Percentiles rank a stretch among this genome's conserved stretches.
phyloP scores from a whole-genome alignment of 2,113 vertebrate genomes.

The Paracanthobrama guichenoti region DNA sequence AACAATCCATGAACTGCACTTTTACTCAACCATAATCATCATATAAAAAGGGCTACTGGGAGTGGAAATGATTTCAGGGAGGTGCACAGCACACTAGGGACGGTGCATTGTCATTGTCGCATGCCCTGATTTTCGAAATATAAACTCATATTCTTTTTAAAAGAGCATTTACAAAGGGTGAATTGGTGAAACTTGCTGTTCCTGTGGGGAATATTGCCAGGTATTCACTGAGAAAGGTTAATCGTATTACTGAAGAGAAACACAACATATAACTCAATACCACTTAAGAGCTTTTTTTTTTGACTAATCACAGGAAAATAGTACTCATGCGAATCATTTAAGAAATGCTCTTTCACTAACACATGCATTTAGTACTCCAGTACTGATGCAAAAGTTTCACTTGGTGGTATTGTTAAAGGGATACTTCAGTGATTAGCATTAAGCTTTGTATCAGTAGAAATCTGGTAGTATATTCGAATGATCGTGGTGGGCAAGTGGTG shows the following conservation, averaged over 20 bases:
- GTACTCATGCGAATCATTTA: neutral
- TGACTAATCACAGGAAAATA: neutral
- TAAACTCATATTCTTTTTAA: slow-evolving; percentile 35
- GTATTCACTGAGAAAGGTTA: slow-evolving; percentile 48
- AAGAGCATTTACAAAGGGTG: neutral
- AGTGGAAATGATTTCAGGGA: slow-evolving; percentile 21
- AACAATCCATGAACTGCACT: slow-evolving; percentile 27
- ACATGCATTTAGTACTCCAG: neutral
- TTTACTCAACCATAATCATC: slow-evolving; percentile 21
- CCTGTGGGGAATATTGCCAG: slow-evolving; percentile 35
- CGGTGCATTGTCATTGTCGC: slow-evolving; percentile 9
- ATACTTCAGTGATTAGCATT: no score
- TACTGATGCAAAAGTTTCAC: no score
- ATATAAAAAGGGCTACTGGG: neutral
- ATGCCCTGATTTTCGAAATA: slow-evolving; percentile 47
- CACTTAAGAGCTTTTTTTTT: slow-evolving; percentile 16
- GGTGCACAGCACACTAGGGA: neutral
- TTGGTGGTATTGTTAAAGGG: no score
- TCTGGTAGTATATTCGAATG: no score
- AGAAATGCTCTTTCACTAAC: neutral
- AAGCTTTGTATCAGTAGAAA: no score
- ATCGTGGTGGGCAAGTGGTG: no score
- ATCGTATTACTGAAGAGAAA: slow-evolving; percentile 35
- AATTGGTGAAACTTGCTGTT: neutral
- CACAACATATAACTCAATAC: slow-evolving; percentile 49